Base-by-base conservation (phyloP, 2,888 invertebrate genomes). In the Nezara viridula region DNA sequence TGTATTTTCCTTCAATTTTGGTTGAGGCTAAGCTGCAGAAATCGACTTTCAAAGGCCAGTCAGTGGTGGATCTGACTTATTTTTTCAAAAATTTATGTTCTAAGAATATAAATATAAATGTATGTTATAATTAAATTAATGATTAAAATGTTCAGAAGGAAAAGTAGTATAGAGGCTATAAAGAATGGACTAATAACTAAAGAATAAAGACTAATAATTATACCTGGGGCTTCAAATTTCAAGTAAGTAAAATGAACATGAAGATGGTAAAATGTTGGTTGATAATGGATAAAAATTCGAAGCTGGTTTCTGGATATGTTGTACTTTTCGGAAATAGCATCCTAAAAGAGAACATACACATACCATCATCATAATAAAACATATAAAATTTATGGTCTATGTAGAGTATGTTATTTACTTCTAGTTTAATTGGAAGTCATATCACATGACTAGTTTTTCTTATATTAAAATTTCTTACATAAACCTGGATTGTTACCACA, bases 211-310 rank as follows among this genome's bases (percentile, higher is more conserved):
- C 52, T 5, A 44, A 81, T 37, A 81, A 44, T 32, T 9, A 2
- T 88, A 90, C 88, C 88, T 88, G 97, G 96, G 0, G 96, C 96
- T 91, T 97, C 96, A 93, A 96, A 96, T 85, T 95, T 94, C 5
- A 98, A 92, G 89, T 95, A 95, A 21, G 97, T 97, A 92, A 98
- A 97, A 93, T 99, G 99, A 0, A 99, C 95, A 92, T 99, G 99
- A 0, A 99, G 94, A 92, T 99, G 98, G 93, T 98, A 99, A 93
- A 98, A 99, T 0, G 98, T 97, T 0, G 99, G 99, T 92, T 98
- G 98, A 93, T 99, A 99, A 93, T 99, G 99, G 0, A 99, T 93
- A 93, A 97, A 99, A 90, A 97, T 95, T 44, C 98, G 94, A 47
- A 99, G 93, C 92, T 97, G 96, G 10, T 95, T 94, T 27, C 94